Conservation (phyloP, 2,797 vertebrate species). For the Sebastolobus alascanus region DNA sequence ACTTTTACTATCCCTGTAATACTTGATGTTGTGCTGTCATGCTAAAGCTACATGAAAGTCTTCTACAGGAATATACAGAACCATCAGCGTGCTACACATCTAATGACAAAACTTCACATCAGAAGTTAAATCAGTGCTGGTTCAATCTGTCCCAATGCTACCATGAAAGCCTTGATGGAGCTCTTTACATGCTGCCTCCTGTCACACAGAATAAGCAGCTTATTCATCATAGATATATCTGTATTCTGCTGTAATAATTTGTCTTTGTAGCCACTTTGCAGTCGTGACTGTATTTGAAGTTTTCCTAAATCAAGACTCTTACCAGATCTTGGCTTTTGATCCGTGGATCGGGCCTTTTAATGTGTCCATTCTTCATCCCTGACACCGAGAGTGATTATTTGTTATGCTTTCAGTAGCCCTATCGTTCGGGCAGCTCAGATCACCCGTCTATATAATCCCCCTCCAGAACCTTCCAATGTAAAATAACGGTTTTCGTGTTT, state of each 20-base stretch:
- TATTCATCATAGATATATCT: conserved; percentile 43
- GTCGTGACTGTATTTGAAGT: conserved; percentile 55
- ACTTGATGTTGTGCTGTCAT: neutral
- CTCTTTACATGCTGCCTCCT: conserved; percentile 33
- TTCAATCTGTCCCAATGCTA: conserved; percentile 1
- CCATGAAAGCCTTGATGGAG: conserved; percentile 19
- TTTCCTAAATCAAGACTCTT: conserved; percentile 62
- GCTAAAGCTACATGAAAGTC: neutral
- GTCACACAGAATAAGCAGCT: conserved; percentile 42
- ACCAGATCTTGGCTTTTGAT: conserved; percentile 68
- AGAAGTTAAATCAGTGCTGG: neutral
- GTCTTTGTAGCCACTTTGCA: conserved; percentile 37
- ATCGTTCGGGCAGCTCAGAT: conserved; percentile 72
- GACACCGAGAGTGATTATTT: conserved; percentile 80
- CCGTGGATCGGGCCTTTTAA: conserved; percentile 65
- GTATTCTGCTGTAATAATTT: conserved; percentile 49
- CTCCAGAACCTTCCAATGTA: conserved; percentile 78
- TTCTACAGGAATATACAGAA: neutral
- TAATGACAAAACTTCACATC: neutral
- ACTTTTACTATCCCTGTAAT: neutral
- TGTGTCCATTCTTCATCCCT: conserved; percentile 77
- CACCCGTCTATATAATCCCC: conserved; percentile 76
- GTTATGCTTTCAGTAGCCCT: conserved; percentile 81
- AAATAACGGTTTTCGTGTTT: conserved; percentile 87
- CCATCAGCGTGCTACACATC: neutral